A percentile compares a stretch with the other conserved stretches of the same genome.
Conservation (phyloP, 2,113 vertebrate genomes). For the Muntiacus reevesi region DNA sequence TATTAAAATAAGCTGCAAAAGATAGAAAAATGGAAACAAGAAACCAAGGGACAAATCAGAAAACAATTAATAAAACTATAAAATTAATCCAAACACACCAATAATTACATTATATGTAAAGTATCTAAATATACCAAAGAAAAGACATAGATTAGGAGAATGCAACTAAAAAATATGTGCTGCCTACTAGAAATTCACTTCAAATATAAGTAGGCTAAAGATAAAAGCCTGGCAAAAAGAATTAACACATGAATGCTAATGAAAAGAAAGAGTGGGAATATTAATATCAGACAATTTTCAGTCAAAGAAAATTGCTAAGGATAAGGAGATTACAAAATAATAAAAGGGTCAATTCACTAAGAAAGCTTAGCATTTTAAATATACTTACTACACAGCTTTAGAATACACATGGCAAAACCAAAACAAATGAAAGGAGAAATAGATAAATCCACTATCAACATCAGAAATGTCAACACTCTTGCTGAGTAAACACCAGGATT, state of each 20-base stretch:
- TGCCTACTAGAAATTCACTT: neutral
- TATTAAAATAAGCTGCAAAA: neutral
- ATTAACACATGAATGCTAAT: neutral
- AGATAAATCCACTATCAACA: neutral
- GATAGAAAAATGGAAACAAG: neutral
- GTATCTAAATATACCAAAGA: neutral
- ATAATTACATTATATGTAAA: neutral
- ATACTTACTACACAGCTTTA: neutral
- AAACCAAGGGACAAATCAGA: neutral
- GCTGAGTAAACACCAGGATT: neutral
- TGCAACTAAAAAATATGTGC: neutral
- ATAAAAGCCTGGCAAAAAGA: neutral
- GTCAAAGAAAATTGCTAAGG: neutral
- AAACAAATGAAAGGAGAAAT: neutral
- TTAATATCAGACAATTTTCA: neutral
- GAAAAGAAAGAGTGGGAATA: neutral
- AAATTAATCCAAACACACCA: neutral
- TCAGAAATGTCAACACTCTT: neutral
- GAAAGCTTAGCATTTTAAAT: neutral
- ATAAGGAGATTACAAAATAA: neutral
- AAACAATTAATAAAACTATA: neutral
- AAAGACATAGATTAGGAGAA: neutral
- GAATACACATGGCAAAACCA: neutral
- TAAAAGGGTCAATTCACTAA: neutral
- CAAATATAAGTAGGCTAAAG: neutral